These are phyloP conservation scores for Silurus asotus DNA, from an alignment of 2,113 vertebrate species.

Conservation along the genomic window DNA sequence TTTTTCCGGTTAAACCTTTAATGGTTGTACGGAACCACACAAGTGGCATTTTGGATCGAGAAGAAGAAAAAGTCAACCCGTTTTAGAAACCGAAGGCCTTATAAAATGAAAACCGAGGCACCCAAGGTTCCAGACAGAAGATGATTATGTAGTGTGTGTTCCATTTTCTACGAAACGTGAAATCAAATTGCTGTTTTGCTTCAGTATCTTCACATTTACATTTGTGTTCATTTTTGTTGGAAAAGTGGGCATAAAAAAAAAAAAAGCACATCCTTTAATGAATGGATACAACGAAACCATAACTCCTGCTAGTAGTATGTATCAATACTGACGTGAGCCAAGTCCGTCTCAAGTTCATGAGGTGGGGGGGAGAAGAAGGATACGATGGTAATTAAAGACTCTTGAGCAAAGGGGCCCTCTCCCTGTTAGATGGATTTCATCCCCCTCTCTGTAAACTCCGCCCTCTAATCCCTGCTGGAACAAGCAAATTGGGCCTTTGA, in stretches of 20 bases:
- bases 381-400: constrained; percentile 71
- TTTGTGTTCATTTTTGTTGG: background rate
- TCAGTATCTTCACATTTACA: background rate
- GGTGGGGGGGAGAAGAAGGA: constrained; percentile 36
- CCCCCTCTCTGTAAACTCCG: constrained; percentile 15
- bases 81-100: background rate
- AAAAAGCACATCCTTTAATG: background rate
- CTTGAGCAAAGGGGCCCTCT: constrained; percentile 64
- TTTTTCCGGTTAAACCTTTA: background rate
- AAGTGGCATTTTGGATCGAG: background rate
- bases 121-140: no score
- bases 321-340: constrained; percentile 46
- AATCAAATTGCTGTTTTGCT: background rate
- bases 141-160: no score
- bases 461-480: constrained; percentile 68
- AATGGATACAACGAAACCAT: background rate
- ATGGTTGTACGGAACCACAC: background rate
- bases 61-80: background rate
- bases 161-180: no score
- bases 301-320: background rate
- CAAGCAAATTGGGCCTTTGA: constrained; percentile 77
- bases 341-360: constrained; percentile 67
- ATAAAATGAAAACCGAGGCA: no score
- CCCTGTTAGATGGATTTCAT: constrained; percentile 63
- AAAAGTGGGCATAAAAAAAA: background rate